These are phyloP conservation scores for Epiperipatus broadwayi DNA, from an alignment of 2,888 invertebrate genomes.

Conservation along the genomic window DNA sequence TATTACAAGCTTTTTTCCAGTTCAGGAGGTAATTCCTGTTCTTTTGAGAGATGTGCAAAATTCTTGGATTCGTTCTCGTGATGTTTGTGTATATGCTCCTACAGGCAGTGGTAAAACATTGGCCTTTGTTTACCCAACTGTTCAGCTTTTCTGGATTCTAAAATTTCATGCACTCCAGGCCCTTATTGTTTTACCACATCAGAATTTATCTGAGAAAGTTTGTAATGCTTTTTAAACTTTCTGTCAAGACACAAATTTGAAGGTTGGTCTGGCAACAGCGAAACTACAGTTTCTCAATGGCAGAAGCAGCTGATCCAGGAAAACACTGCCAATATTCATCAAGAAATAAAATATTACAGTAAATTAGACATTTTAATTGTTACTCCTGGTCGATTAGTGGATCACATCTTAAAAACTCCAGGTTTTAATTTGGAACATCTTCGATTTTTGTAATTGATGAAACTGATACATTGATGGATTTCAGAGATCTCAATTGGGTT, in stretches of 20 bases:
- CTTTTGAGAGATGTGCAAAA: constrained; percentile 42
- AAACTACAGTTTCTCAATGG: too few relatives aligned
- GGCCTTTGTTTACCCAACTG: constrained; percentile 73
- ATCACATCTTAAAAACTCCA: constrained; percentile 64
- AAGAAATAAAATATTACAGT: too few relatives aligned
- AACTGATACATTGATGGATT: constrained; percentile 83
- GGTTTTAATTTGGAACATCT: constrained; percentile 52
- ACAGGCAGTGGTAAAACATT: constrained; percentile 95
- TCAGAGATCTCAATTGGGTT: too few relatives aligned
- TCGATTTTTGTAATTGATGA: constrained; percentile 78
- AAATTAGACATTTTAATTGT: constrained; percentile 61
- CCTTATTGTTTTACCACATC: constrained; percentile 74
- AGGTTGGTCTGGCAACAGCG: too few relatives aligned
- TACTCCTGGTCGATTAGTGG: constrained; percentile 78
- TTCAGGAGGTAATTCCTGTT: constrained; percentile 51
- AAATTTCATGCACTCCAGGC: constrained; percentile 51
- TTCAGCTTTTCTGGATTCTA: constrained; percentile 51
- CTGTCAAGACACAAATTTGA: constrained; percentile 34
- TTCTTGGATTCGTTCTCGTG: constrained; percentile 50
- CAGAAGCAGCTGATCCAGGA: too few relatives aligned
- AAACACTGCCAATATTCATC: too few relatives aligned
- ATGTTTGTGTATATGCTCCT: constrained; percentile 88
- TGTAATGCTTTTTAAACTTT: constrained; percentile 50
- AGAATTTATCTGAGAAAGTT: constrained; percentile 75
- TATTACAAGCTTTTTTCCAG: constrained; percentile 58